Percentiles rank a stretch among this genome's conserved stretches.
phyloP scores from a whole-genome alignment of 2,888 invertebrate genomes.

The Onchidella celtica region DNA sequence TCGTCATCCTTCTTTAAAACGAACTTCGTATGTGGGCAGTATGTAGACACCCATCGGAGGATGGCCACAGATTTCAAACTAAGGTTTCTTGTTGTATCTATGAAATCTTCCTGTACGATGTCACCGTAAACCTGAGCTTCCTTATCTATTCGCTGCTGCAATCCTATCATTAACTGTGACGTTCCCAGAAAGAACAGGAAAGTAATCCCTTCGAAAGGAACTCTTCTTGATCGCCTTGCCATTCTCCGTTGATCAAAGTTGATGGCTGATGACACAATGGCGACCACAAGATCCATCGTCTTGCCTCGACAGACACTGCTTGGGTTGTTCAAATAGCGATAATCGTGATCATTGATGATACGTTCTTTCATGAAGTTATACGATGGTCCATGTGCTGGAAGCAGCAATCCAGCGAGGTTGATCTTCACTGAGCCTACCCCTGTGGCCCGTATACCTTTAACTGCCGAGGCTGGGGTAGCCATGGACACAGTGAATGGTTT shows the following conservation, averaged over 20 bases:
- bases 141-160: conserved; percentile 18
- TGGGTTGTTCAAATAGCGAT: conserved; percentile 14
- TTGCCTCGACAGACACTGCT: not conserved
- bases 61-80: conserved; percentile 40
- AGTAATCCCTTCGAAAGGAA: not conserved
- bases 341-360: conserved; percentile 25
- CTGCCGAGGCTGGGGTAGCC: too few species aligned
- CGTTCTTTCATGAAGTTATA: not conserved
- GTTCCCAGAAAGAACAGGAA: conserved; percentile 34
- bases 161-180: not conserved
- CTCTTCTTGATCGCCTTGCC: not conserved
- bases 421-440: conserved; percentile 8
- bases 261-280: conserved; percentile 1
- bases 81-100: conserved; percentile 29
- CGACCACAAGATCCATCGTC: conserved; percentile 11
- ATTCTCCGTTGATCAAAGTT: conserved; percentile 26
- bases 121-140: conserved; percentile 18
- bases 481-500: too few species aligned
- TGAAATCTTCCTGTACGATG: conserved; percentile 28
- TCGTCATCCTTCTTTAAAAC: conserved; percentile 44
- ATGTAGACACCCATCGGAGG: conserved; percentile 19
- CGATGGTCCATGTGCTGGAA: not conserved
- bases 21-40: conserved; percentile 24
- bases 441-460: conserved; percentile 9
- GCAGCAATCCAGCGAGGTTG: conserved; percentile 12